These are phyloP conservation scores for Chelon auratus DNA, from an alignment of 2,797 vertebrate genomes.

Conservation along the genomic window DNA sequence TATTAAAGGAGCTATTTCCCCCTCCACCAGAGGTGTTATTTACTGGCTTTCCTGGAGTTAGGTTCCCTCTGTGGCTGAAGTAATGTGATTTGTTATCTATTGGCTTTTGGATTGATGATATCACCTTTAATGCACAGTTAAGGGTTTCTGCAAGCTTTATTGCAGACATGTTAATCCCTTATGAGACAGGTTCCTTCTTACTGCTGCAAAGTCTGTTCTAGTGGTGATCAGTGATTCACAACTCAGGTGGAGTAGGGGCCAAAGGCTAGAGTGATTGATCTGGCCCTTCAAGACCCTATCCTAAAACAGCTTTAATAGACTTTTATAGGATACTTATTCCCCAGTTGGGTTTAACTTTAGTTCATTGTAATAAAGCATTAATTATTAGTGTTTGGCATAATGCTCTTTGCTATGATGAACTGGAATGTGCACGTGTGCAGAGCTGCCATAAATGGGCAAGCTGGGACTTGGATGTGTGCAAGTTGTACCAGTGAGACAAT, in stretches of 20 bases:
- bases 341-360: not conserved
- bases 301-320: not conserved
- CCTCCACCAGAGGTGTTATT: conserved; percentile 26
- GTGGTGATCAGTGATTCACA: conserved; percentile 1
- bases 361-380: not conserved
- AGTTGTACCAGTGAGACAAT: not conserved
- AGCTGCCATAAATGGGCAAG: not conserved
- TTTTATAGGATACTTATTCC: not conserved
- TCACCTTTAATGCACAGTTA: conserved; percentile 31
- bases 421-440: not conserved
- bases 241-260: not conserved
- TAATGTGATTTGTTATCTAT: conserved; percentile 35
- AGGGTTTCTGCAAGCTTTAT: conserved; percentile 14
- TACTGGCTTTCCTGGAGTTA: conserved; percentile 20
- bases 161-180: conserved; percentile 33
- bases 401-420: not conserved
- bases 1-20: conserved; percentile 8
- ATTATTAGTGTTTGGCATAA: not conserved
- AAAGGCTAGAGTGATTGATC: not conserved
- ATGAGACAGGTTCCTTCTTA: conserved; percentile 20
- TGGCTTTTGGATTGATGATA: conserved; percentile 32
- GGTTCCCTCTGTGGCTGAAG: conserved; percentile 13
- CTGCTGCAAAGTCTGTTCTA: not conserved
- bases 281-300: not conserved
- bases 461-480: not conserved